These are phyloP conservation scores for Theretra japonica DNA, from an alignment of 2,888 invertebrate genomes.

Conservation along the genomic window DNA sequence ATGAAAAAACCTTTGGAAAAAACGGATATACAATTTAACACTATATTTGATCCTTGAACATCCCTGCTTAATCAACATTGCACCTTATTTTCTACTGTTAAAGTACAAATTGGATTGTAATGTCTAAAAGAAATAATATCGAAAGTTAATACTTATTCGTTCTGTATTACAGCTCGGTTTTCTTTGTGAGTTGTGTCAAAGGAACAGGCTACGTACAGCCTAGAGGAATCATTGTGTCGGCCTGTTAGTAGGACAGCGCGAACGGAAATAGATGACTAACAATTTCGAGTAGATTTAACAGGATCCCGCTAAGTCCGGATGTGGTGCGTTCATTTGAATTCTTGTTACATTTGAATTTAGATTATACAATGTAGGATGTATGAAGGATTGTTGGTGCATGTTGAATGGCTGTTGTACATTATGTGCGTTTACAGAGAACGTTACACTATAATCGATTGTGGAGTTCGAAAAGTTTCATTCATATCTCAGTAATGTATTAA, in stretches of 20 bases:
- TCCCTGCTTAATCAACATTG: conserved; percentile 30
- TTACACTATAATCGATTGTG: too few species aligned
- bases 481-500: too few species aligned
- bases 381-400: background rate
- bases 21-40: conserved; percentile 50
- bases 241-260: conserved; percentile 63
- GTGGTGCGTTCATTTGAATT: conserved; percentile 45
- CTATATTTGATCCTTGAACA: conserved; percentile 41
- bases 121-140: background rate
- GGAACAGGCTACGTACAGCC: conserved; percentile 36
- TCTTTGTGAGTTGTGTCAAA: conserved; percentile 19
- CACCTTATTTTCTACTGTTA: background rate
- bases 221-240: conserved; percentile 62
- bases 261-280: conserved; percentile 68
- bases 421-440: background rate
- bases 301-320: conserved; percentile 63
- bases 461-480: too few species aligned
- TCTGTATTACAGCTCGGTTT: conserved; percentile 30
- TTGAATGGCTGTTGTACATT: background rate
- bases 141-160: conserved; percentile 1
- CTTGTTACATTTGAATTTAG: conserved; percentile 32
- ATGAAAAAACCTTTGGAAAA: conserved; percentile 42
- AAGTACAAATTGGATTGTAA: conserved; percentile 18
- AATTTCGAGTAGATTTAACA: conserved; percentile 57
- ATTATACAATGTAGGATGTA: background rate